These are phyloP conservation scores for Phytoseiulus persimilis DNA, from an alignment of 2,888 invertebrate species.

Conservation along the genomic window DNA sequence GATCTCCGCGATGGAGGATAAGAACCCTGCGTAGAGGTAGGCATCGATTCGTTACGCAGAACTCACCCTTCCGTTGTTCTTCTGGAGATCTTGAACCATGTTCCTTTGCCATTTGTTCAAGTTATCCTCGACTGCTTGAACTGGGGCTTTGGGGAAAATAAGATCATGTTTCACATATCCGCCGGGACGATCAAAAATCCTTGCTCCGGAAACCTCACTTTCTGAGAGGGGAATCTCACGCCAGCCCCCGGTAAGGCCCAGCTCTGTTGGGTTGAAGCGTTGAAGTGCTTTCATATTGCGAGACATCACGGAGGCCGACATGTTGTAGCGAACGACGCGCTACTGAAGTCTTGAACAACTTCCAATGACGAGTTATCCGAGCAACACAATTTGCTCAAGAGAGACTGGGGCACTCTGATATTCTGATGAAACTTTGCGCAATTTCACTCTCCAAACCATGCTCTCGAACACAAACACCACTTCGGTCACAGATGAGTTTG, in stretches of 20 bases:
- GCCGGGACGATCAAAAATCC: slow-evolving; percentile 18
- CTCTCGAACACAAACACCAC: neutral
- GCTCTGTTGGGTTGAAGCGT: slow-evolving; percentile 19
- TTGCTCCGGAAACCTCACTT: slow-evolving; percentile 1
- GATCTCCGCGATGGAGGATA: too few relatives aligned
- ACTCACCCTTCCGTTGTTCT: slow-evolving; percentile 19
- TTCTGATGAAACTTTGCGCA: neutral
- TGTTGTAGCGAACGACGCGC: neutral
- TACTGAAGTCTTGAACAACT: neutral
- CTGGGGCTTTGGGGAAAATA: neutral
- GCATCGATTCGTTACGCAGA: too few relatives aligned
- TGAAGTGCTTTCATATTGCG: neutral
- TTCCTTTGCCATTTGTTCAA: slow-evolving; percentile 33
- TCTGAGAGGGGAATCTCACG: slow-evolving; percentile 6
- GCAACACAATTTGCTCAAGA: neutral
- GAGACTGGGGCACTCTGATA: neutral
- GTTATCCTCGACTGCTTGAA: slow-evolving; percentile 24
- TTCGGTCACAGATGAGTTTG: neutral
- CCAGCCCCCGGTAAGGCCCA: slow-evolving; percentile 16
- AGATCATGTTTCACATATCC: slow-evolving; percentile 32
- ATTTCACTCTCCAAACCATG: slow-evolving; percentile 7
- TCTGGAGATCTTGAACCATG: slow-evolving; percentile 34
- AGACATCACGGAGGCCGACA: slow-evolving; percentile 13
- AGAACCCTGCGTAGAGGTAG: too few relatives aligned
- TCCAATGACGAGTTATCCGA: neutral